Base-by-base conservation (phyloP, 2,113 vertebrate genomes). In the Microcebus ravelobensis region DNA sequence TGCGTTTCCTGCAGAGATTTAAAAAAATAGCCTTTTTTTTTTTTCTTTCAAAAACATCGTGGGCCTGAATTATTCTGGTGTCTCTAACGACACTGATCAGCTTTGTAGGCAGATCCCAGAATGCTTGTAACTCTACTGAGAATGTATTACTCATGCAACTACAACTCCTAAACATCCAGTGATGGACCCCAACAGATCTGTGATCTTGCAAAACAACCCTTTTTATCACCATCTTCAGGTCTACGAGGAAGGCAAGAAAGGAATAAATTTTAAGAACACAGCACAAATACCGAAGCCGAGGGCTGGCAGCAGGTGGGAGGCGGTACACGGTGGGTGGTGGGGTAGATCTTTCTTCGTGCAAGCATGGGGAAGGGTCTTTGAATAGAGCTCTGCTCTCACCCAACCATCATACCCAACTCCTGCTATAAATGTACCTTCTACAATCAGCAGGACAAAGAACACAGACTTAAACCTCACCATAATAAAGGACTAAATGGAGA, bases 1-100 rank as follows among this genome's bases (percentile, higher is more conserved):
- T 27, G 61, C 61, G 50, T 95, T 97, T 96, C 94, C 86, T 42
- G 20, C 21, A 2, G 52, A 91, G 96, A 95, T 90, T 91, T 23
- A 57, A 91, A 95, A 95, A 97, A 95, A 81, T 21, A 91, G 93
- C 18, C 59, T n/a, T 77, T 92, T 48, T 48, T 48, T 48, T 48
- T 48, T 73, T 39, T 87, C 52, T 87, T 77, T 87, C 92, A 77
- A 92, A 95, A 97, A 67, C 61, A 82, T 3, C 0, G 1, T 31
- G 50, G 85, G n/a, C 77, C 70, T 63, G 21, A 91, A 61, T 89
- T 90, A 91, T 57, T 67, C 80, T 23, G 12, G 45, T 6, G 7
- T 76, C 63, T 86, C 36, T 48, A 50, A 55, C 9, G 88, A 65
- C 55, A 74, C 21, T 7, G 50, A 95, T 83, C 73, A 79, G 88